Percentiles rank a stretch among this genome's conserved stretches.
These are phyloP conservation scores for Hemistola chrysoprasaria DNA, from an alignment of 2,888 invertebrate genomes.

Conservation along the genomic window DNA sequence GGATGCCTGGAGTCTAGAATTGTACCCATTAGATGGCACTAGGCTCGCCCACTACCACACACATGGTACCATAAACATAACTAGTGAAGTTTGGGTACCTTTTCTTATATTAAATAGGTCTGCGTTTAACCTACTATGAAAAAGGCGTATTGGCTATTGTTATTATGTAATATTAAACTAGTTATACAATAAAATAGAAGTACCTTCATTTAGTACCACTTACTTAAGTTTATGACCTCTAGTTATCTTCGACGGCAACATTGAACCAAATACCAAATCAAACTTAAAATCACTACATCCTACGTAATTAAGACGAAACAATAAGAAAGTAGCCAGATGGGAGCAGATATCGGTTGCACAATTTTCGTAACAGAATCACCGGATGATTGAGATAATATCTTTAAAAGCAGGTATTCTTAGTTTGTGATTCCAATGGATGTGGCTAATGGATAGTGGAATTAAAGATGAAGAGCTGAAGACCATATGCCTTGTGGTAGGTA, in stretches of 20 bases:
- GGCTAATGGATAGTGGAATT: conserved; percentile 50
- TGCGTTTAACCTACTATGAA: too few relatives aligned
- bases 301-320: conserved; percentile 72
- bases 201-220: too few relatives aligned
- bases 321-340: conserved; percentile 68
- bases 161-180: too few relatives aligned
- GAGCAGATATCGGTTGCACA: conserved; percentile 56
- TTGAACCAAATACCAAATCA: conserved; percentile 52
- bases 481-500: conserved; percentile 7
- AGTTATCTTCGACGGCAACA: conserved; percentile 38
- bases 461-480: conserved; percentile 30
- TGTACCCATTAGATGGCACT: too few relatives aligned
- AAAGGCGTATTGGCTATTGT: too few relatives aligned
- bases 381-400: conserved; percentile 68
- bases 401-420: conserved; percentile 36
- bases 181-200: too few relatives aligned
- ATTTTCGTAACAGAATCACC: conserved; percentile 68
- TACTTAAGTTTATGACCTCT: conserved; percentile 30
- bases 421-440: conserved; percentile 46
- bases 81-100: too few relatives aligned
- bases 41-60: too few relatives aligned
- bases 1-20: too few relatives aligned
- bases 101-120: too few relatives aligned
- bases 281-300: conserved; percentile 33
- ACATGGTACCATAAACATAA: too few relatives aligned